Percentiles rank a stretch among this genome's conserved stretches.
Evolutionary conservation across 2,797 vertebrate genomes (phyloP).

Genomic region (Mionectes olivaceus): DNA sequence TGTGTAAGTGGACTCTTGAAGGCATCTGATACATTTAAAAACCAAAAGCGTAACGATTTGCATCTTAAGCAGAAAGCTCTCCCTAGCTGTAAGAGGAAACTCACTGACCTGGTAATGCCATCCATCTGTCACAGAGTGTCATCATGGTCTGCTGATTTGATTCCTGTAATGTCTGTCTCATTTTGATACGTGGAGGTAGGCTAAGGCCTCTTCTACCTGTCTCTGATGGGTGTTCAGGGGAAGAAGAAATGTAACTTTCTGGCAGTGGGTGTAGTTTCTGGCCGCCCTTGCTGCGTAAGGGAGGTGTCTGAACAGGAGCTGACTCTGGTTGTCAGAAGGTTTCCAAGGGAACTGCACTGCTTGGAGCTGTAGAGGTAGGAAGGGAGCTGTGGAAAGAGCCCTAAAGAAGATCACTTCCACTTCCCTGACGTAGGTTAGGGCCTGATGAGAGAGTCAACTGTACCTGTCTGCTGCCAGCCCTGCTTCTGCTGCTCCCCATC

Average conservation of each 20-base stretch:
- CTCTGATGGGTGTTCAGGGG: neutral
- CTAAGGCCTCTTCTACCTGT: slow-evolving; percentile 31
- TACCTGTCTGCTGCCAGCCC: neutral
- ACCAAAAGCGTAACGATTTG: neutral
- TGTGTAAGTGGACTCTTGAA: slow-evolving; percentile 18
- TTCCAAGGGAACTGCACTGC: slow-evolving; percentile 16
- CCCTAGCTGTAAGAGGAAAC: slow-evolving; percentile 51
- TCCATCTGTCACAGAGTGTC: slow-evolving; percentile 63
- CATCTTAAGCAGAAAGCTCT: slow-evolving; percentile 42
- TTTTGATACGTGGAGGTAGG: slow-evolving; percentile 34
- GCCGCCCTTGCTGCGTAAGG: neutral
- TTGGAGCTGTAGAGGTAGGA: neutral
- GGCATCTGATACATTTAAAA: slow-evolving; percentile 31
- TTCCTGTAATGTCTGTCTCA: slow-evolving; percentile 57
- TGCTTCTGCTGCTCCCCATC: neutral
- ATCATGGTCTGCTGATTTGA: slow-evolving; percentile 53
- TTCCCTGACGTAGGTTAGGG: neutral
- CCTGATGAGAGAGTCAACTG: neutral
- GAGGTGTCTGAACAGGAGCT: neutral
- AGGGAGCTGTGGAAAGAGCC: neutral
- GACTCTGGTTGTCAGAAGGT: neutral
- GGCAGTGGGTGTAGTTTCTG: neutral
- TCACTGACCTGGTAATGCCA: slow-evolving; percentile 62
- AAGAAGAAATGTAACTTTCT: neutral
- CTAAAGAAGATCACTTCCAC: neutral